Base-by-base conservation (phyloP, 2,797 vertebrate species). In the Synaphobranchus kaupii region DNA sequence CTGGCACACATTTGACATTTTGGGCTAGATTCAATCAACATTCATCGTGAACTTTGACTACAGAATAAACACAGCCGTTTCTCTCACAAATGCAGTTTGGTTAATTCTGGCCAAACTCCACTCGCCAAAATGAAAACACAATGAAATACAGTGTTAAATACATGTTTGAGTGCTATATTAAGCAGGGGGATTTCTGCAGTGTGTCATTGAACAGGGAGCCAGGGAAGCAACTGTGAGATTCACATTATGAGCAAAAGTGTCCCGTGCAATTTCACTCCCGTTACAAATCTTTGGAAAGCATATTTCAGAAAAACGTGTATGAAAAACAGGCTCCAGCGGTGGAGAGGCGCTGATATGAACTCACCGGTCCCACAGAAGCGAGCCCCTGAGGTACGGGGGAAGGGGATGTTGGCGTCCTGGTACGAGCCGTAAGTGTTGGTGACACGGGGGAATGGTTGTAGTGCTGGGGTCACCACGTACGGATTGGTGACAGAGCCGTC, bases 351-450 rank as follows among this genome's bases (percentile, higher is more conserved):
- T 22, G 52, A 56, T 28, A 25, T 10, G 63, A 54, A 48, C 86
- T 87, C 58, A 98, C 97, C 97, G 95, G 97, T 97, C 88, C 98
- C 98, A 86, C 98, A 99, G 93, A 99, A 99, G 83, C 98, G 97
- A 54, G 98, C 98, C 44, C 98, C 98, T 0, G 98, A 99, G 1
- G 98, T 99, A 15, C 98, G 96, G 44, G 98, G 98, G 89, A 99
- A 99, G 0, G 98, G 98, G 92, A 99, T 98, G 92, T 99, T 99
- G 22, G 98, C 97, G 50, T 99, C 98, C 94, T 96, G 98, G 89
- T 99, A 99, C 9, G 98, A 99, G 15, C 98, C 98, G 0, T 99
- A 99, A 0, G 98, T 97, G 87, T 98, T 99, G 92, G 96, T 97
- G 90, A 97, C 98, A 0, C 98, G 96, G 3, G 98, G 97, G 1